These are phyloP conservation scores for Onthophagus taurus DNA, from an alignment of 1,140 invertebrate species.

Conservation along the genomic window DNA sequence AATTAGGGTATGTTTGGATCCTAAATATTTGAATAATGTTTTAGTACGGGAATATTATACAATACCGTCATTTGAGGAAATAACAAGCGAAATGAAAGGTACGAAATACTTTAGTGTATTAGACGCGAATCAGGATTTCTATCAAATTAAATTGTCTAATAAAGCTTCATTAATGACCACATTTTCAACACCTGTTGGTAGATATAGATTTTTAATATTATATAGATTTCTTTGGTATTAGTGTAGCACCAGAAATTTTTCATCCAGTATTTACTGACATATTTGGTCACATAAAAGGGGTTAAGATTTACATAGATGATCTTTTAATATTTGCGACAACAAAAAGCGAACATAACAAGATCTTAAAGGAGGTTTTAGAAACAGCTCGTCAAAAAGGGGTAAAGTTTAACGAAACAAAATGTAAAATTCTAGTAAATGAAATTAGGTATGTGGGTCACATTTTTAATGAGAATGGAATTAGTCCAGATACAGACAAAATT, in stretches of 20 bases:
- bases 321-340: constrained; percentile 18
- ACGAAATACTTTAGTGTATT: constrained; percentile 35
- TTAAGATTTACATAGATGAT: constrained; percentile 24
- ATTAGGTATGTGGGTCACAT: constrained; percentile 32
- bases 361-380: constrained; percentile 24
- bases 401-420: constrained; percentile 34
- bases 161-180: constrained; percentile 17
- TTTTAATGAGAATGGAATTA: constrained; percentile 29
- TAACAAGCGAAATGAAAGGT: constrained; percentile 29
- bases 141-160: constrained; percentile 20
- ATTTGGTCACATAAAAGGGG: constrained; percentile 26
- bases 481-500: constrained; percentile 24
- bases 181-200: constrained; percentile 21
- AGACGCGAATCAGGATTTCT: constrained; percentile 34
- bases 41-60: constrained; percentile 35
- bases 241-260: constrained; percentile 32
- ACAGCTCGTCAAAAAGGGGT: constrained; percentile 23
- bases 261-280: constrained; percentile 25
- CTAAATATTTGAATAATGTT: constrained; percentile 38
- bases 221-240: constrained; percentile 34
- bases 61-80: constrained; percentile 35
- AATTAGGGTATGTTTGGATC: constrained; percentile 41
- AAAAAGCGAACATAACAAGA: constrained; percentile 23
- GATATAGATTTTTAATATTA: constrained; percentile 23
- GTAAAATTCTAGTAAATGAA: no score